Conservation (phyloP, 2,888 invertebrate species). For the Brenthis ino region DNA sequence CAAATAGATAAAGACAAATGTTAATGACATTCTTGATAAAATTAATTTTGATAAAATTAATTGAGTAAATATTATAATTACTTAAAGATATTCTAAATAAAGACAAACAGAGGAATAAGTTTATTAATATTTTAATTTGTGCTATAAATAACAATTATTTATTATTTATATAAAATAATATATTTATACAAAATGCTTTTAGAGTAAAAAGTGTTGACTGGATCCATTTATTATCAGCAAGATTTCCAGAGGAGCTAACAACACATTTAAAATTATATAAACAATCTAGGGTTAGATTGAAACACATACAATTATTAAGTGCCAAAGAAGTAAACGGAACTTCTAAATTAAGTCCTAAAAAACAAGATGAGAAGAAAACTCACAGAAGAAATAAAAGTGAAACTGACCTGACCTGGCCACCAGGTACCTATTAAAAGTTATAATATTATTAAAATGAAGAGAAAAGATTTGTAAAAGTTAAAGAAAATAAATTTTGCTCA, state of each 20-base stretch:
- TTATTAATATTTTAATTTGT: background rate
- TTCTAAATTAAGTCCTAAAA: conserved; percentile 67
- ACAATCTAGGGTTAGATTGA: conserved; percentile 85
- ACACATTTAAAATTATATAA: conserved; percentile 93
- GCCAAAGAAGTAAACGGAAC: conserved; percentile 72
- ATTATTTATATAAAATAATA: background rate
- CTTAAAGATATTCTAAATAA: background rate
- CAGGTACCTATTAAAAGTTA: conserved; percentile 57
- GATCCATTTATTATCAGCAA: conserved; percentile 93
- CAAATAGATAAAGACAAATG: conserved; percentile 14
- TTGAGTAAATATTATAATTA: background rate
- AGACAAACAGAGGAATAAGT: background rate
- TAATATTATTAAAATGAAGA: background rate
- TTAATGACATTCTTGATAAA: conserved; percentile 27
- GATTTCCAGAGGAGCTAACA: conserved; percentile 94
- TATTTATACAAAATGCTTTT: conserved; percentile 40
- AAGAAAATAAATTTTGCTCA: background rate
- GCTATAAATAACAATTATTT: background rate
- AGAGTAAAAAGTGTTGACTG: conserved; percentile 93
- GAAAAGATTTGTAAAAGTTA: no score
- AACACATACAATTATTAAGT: conserved; percentile 71
- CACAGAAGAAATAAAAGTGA: conserved; percentile 89
- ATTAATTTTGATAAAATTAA: conserved; percentile 17
- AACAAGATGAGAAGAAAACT: conserved; percentile 73
- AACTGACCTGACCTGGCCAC: conserved; percentile 86